Conservation (phyloP, 2,888 invertebrate species). For the Himalopsyche tibetana region DNA sequence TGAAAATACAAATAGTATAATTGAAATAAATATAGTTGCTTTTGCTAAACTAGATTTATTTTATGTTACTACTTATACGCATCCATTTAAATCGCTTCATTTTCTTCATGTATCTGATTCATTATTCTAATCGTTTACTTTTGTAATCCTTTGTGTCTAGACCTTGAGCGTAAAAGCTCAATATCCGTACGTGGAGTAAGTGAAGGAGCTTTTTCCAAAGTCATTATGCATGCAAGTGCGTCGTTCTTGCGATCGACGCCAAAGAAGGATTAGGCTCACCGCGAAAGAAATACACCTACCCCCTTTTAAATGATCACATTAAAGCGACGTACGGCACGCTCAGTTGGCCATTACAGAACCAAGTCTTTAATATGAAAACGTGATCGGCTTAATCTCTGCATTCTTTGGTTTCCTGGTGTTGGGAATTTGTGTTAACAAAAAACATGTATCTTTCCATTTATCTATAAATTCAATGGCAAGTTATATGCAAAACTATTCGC, state of each 20-base stretch:
- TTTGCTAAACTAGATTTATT: not conserved
- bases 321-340: constrained; percentile 49
- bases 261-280: constrained; percentile 46
- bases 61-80: not conserved
- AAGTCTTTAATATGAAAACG: constrained; percentile 52
- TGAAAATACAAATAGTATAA: not conserved
- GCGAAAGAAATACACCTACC: constrained; percentile 43
- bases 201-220: constrained; percentile 22
- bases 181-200: constrained; percentile 39
- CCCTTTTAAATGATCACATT: constrained; percentile 55
- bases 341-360: not conserved
- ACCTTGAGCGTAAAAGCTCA: constrained; percentile 31
- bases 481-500: too few relatives aligned
- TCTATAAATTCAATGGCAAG: too few relatives aligned
- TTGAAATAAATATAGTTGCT: not conserved
- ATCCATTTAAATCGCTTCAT: constrained; percentile 19
- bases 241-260: constrained; percentile 48
- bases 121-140: constrained; percentile 31
- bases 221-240: constrained; percentile 49
- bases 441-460: too few relatives aligned
- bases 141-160: constrained; percentile 38
- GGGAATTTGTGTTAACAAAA: not conserved
- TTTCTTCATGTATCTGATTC: not conserved
- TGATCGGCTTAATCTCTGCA: constrained; percentile 49
- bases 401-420: not conserved